phyloP scores from a whole-genome alignment of 2,888 invertebrate species.

The Epistrophe eligans region DNA sequence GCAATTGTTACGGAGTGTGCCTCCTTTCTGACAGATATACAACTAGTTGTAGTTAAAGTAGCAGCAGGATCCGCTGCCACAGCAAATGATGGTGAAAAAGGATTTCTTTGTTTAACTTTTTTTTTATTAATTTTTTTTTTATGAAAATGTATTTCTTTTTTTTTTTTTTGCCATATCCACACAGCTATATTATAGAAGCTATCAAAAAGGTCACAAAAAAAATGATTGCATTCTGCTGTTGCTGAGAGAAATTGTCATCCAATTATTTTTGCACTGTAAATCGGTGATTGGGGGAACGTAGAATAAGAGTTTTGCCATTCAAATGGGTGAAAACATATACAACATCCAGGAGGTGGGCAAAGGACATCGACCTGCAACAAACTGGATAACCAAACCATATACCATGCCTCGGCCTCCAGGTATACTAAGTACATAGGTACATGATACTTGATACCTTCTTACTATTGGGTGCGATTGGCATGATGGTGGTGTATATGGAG shows the following conservation, averaged over 20 bases:
- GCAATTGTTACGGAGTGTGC: neutral
- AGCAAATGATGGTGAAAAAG: constrained; percentile 71
- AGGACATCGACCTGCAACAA: constrained; percentile 69
- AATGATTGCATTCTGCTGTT: constrained; percentile 32
- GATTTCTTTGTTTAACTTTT: constrained; percentile 66
- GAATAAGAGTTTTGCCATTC: constrained; percentile 55
- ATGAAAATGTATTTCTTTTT: constrained; percentile 58
- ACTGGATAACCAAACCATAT: constrained; percentile 50
- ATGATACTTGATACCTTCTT: neutral
- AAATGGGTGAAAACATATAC: constrained; percentile 48
- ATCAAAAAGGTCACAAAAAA: constrained; percentile 36
- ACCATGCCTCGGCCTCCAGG: constrained; percentile 14
- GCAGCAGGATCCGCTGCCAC: constrained; percentile 61
- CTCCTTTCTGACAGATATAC: constrained; percentile 53
- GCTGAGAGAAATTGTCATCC: constrained; percentile 71
- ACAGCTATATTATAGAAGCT: constrained; percentile 19
- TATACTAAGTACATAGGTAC: neutral
- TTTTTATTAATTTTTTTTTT: constrained; percentile 31
- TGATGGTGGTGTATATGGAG: constrained; percentile 16
- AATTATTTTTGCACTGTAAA: constrained; percentile 72
- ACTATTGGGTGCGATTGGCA: constrained; percentile 31
- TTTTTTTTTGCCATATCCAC: neutral
- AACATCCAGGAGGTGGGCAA: constrained; percentile 54
- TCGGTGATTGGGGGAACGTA: constrained; percentile 54
- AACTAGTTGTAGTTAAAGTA: constrained; percentile 6